Base-by-base conservation (phyloP, 2,797 vertebrate genomes). In the Liparis tanakae region DNA sequence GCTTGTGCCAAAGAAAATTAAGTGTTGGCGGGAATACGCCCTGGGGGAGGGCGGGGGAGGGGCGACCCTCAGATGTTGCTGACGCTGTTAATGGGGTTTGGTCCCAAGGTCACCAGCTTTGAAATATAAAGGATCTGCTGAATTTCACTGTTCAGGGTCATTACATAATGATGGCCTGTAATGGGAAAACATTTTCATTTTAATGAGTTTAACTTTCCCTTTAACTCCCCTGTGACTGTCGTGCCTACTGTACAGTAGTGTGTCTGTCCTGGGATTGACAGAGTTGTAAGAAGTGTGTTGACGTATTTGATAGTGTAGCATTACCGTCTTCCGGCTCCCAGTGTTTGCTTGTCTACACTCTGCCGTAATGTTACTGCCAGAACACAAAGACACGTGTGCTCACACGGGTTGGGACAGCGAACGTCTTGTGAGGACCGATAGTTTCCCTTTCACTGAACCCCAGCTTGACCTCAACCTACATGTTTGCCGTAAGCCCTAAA, bases 331-430 rank as follows among this genome's bases (percentile, higher is more conserved):
- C 84, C 84, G 80, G 80, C 48, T 64, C 71, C 76, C 39, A 33
- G 59, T 84, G 80, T 87, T 83, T 81, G 69, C 75, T 87, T 78
- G 81, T 88, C 81, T 30, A 30, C 25, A 30, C 25, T 30, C 25
- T 89, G 86, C 84, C 84, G 58, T 65, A 78, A 75, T 77, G 61
- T 85, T 37, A 50, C 36, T 46, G 36, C 34, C 43, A 25, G 14
- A 60, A 33, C 12, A 77, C 7, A 34, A 7, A 63, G 6, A 76
- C 22, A 60, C 58, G 54, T 3, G 58, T 3, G 51, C 10, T 55
- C 51, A 63, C 55, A 56, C 64, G n/a, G 36, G 22, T 15, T 30
- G 20, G 6, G 20, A 34, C 37, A 46, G 15, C 8, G 5, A 46
- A 15, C 17, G 10, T 30, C 6, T 41, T 59, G 46, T 67, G 15